A percentile compares a stretch with the other conserved stretches of the same genome.
Conservation (phyloP, 2,888 invertebrate species). For the Andrena chrysosceles region DNA sequence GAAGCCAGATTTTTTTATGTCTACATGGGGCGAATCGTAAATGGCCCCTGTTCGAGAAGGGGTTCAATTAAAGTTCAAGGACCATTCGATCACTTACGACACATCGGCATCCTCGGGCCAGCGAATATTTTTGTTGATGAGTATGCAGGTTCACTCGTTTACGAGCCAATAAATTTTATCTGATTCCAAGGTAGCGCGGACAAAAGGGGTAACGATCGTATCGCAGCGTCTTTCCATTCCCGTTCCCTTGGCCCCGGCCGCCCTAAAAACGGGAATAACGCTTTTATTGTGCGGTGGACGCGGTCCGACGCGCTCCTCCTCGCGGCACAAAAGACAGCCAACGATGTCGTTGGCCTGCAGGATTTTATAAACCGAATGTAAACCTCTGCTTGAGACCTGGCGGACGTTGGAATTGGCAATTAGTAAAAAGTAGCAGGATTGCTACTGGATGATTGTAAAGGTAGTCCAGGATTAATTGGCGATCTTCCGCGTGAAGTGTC, state of each 20-base stretch:
- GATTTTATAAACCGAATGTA: constrained; percentile 41
- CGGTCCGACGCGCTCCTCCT: constrained; percentile 16
- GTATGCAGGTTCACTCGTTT: constrained; percentile 59
- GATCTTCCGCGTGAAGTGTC: too few species aligned
- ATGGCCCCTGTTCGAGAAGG: constrained; percentile 52
- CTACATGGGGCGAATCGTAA: constrained; percentile 39
- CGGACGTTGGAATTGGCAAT: background rate
- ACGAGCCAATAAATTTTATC: constrained; percentile 70
- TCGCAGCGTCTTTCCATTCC: constrained; percentile 48
- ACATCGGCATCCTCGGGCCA: background rate
- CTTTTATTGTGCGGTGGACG: constrained; percentile 58
- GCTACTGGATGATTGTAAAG: constrained; percentile 22
- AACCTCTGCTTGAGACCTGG: constrained; percentile 1
- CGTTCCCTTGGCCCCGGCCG: constrained; percentile 32
- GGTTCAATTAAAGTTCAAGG: constrained; percentile 58
- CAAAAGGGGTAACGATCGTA: constrained; percentile 68
- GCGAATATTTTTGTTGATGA: constrained; percentile 70
- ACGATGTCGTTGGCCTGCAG: constrained; percentile 17
- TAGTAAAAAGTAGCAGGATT: constrained; percentile 7
- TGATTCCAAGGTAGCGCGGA: constrained; percentile 66
- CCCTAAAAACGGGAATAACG: constrained; percentile 67
- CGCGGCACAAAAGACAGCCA: constrained; percentile 2
- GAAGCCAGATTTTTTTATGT: constrained; percentile 13
- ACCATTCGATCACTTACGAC: constrained; percentile 27
- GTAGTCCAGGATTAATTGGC: background rate